Evolutionary conservation across 1,140 invertebrate genomes (phyloP).

Genomic region (Leptopilina boulardi): DNA sequence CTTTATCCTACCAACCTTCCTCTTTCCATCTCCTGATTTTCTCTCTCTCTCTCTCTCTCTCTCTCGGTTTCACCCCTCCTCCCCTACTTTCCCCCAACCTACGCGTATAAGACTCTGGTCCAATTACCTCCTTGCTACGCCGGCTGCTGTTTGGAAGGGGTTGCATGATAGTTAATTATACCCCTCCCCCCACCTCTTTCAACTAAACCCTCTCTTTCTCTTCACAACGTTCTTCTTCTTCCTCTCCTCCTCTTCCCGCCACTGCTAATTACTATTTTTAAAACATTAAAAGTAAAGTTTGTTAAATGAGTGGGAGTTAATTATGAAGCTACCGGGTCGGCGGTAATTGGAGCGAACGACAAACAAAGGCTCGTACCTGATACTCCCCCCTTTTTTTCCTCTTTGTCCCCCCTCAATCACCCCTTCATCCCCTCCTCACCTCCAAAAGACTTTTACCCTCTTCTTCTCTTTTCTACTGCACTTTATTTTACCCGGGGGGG

Average conservation of each 20-base stretch:
- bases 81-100: constrained; percentile 56
- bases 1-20: constrained; percentile 66
- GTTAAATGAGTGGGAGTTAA: constrained; percentile 77
- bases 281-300: constrained; percentile 78
- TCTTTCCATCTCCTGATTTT: constrained; percentile 33
- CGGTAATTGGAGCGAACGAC: constrained; percentile 77
- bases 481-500: constrained; percentile 72
- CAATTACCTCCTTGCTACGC: constrained; percentile 76
- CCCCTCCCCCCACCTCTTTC: constrained; percentile 57
- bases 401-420: too few relatives aligned
- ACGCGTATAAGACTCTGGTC: constrained; percentile 75
- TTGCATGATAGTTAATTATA: constrained; percentile 77
- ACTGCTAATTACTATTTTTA: constrained; percentile 77
- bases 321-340: constrained; percentile 76
- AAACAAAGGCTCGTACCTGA: constrained; percentile 73
- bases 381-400: constrained; percentile 45
- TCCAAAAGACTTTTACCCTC: constrained; percentile 44
- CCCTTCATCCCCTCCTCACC: constrained; percentile 53
- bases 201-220: constrained; percentile 35
- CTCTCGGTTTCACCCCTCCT: constrained; percentile 54
- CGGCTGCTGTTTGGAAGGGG: constrained; percentile 71
- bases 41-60: not conserved
- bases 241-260: constrained; percentile 57
- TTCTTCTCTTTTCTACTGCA: constrained; percentile 47
- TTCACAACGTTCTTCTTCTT: constrained; percentile 53